phyloP scores from a whole-genome alignment of 2,888 invertebrate species.

The Agrotis clavis region DNA sequence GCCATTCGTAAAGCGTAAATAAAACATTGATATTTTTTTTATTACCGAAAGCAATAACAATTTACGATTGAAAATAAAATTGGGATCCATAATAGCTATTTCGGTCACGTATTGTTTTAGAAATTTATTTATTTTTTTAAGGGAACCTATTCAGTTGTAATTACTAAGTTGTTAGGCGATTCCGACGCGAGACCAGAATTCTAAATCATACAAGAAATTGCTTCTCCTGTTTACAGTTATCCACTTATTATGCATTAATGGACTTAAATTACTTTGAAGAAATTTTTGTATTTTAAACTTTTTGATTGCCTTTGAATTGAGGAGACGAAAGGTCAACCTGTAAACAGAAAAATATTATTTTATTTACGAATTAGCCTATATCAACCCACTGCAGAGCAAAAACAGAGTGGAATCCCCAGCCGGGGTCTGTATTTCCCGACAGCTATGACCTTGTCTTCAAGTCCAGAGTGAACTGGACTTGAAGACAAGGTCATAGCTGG shows the following conservation, averaged over 20 bases:
- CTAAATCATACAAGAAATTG: conserved; percentile 45
- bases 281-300: neutral
- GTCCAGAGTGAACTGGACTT: too few relatives aligned
- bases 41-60: conserved; percentile 61
- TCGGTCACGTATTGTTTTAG: conserved; percentile 71
- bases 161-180: conserved; percentile 76
- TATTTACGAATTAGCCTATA: too few relatives aligned
- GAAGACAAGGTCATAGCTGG: too few relatives aligned
- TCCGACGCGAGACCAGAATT: conserved; percentile 69
- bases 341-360: too few relatives aligned
- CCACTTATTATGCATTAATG: conserved; percentile 37
- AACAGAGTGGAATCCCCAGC: too few relatives aligned
- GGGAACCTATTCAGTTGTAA: conserved; percentile 67
- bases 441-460: too few relatives aligned
- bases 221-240: conserved; percentile 34
- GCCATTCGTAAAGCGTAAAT: neutral
- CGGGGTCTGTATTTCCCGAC: too few relatives aligned
- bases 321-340: neutral
- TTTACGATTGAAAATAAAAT: conserved; percentile 63
- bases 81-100: conserved; percentile 58
- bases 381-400: too few relatives aligned
- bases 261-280: conserved; percentile 3
- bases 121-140: conserved; percentile 75
- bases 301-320: conserved; percentile 7
- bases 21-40: conserved; percentile 40